A percentile compares a stretch with the other conserved stretches of the same genome.
Evolutionary conservation across 1,140 invertebrate species (phyloP).

Genomic region (Lepidurus arcticus): DNA sequence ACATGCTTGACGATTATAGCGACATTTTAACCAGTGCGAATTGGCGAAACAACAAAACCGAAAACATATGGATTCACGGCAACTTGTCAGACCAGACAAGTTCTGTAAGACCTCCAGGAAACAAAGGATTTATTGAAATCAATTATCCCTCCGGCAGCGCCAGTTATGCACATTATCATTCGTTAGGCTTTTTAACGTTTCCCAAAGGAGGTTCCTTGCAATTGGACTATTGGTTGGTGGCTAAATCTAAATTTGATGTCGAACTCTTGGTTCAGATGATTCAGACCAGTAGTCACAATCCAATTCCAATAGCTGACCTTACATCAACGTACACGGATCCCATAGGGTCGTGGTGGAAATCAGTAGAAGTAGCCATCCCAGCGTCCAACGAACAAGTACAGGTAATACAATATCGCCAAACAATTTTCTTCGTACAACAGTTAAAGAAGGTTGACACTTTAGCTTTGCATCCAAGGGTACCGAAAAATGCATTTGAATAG

Average conservation of each 20-base stretch:
- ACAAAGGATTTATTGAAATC: too few relatives aligned
- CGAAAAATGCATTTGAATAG: not conserved
- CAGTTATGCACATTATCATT: not conserved
- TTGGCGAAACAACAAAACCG: not conserved
- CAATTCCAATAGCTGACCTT: not conserved
- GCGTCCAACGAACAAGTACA: not conserved
- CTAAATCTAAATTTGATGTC: not conserved
- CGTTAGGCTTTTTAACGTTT: not conserved
- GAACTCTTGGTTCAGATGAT: not conserved
- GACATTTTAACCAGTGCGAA: not conserved
- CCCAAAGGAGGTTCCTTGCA: not conserved
- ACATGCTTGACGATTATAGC: not conserved
- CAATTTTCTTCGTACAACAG: too few relatives aligned
- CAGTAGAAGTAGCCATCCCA: not conserved
- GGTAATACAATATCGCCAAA: not conserved
- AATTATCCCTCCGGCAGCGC: not conserved
- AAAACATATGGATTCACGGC: not conserved
- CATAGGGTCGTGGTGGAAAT: not conserved
- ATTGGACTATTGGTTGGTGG: not conserved
- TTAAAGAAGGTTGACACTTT: not conserved
- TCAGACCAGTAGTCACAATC: not conserved
- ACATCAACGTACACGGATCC: not conserved
- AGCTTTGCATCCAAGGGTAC: not conserved
- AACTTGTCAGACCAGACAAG: not conserved
- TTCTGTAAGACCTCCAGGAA: not conserved